A percentile compares a stretch with the other conserved stretches of the same genome.
phyloP scores from a whole-genome alignment of 2,888 invertebrate species.

The Drosophila pseudotakahashii region DNA sequence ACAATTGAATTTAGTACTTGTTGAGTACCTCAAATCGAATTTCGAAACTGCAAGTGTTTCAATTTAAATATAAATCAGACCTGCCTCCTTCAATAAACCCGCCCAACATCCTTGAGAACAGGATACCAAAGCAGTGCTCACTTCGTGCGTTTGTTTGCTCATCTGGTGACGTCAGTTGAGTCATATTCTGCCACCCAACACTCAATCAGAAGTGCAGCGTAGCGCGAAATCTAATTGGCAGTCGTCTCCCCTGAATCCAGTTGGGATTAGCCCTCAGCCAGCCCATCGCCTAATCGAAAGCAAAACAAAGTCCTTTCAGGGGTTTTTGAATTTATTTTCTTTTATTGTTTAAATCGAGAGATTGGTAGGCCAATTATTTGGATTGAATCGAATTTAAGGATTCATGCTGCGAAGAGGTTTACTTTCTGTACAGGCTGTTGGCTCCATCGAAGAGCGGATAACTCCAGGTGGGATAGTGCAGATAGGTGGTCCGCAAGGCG shows the following conservation, averaged over 20 bases:
- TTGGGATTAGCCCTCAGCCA: slow-evolving; percentile 11
- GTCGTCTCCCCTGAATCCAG: slow-evolving; percentile 10
- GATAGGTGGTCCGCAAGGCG: slow-evolving; percentile 24
- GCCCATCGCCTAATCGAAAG: no score
- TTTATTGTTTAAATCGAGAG: slow-evolving; percentile 18
- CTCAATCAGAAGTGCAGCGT: slow-evolving; percentile 59
- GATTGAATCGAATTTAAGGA: background rate
- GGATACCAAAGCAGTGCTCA: slow-evolving; percentile 13
- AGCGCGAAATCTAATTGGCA: slow-evolving; percentile 69
- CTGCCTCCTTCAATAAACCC: background rate
- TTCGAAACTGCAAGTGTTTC: no score
- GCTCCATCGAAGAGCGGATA: slow-evolving; percentile 34
- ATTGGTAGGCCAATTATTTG: slow-evolving; percentile 8
- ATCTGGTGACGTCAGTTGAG: slow-evolving; percentile 60
- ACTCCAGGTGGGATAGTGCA: slow-evolving; percentile 32
- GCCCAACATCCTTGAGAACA: no score
- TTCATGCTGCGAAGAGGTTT: slow-evolving; percentile 5
- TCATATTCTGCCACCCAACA: slow-evolving; percentile 26
- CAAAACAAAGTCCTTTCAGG: slow-evolving; percentile 14
- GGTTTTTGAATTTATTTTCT: slow-evolving; percentile 23
- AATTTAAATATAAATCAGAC: no score
- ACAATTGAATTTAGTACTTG: no score
- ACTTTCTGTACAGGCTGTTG: slow-evolving; percentile 34
- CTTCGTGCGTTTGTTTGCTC: slow-evolving; percentile 30
- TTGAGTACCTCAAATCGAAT: no score